Evolutionary conservation across 30 jellyfish, hydroid and myxozoan species (phyloP), one percentile per base, ranked within the genome.

Genomic region (Catostylus mosaicus): DNA sequence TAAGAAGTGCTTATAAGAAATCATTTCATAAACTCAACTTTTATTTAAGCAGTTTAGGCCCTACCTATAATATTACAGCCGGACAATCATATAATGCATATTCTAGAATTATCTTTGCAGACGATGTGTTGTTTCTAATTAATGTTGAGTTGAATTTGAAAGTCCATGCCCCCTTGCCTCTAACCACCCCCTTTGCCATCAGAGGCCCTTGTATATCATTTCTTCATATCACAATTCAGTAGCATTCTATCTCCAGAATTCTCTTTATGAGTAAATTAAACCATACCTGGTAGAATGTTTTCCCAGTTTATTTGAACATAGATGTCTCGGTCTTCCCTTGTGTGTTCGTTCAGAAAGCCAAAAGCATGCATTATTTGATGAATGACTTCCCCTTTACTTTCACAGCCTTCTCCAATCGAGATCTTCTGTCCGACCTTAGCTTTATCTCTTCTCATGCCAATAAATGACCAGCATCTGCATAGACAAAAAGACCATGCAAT

Each of bases 341-440:
- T 57, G n/a, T 77, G 69, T 38, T 77, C 88, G 45, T 61, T 62
- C 19, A 77, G 79, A 29, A 77, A 77, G n/a, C 88, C 88, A 36
- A 77, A 77, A 1, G 88, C 77, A 29, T 77, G 88, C 88, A 77
- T 61, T 1, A 77, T 77, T 40, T 33, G 71, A 46, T 61, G 88
- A 0, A 77, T 12, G 18, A 77, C 88, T 27, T 62, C 75, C 12
- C 88, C 88, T 61, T 77, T 77, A 18, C 40, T 54, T 16, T 38
- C 71, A 40, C 88, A 77, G 30, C 65, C 63, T 2, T 54, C 76
- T 7, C 65, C 77, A 24, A 75, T 52, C 12, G 76, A 11, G n/a
- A 75, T 33, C 29, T 52, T 75, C 45, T 59, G 87, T 23, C 87
- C 84, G 19, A 7, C 18, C 2, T 73, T 36, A 29, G 52, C 84